Percentiles rank a stretch among this genome's conserved stretches.
phyloP scores from a whole-genome alignment of 2,113 vertebrate species.

The Chaenogobius annularis region DNA sequence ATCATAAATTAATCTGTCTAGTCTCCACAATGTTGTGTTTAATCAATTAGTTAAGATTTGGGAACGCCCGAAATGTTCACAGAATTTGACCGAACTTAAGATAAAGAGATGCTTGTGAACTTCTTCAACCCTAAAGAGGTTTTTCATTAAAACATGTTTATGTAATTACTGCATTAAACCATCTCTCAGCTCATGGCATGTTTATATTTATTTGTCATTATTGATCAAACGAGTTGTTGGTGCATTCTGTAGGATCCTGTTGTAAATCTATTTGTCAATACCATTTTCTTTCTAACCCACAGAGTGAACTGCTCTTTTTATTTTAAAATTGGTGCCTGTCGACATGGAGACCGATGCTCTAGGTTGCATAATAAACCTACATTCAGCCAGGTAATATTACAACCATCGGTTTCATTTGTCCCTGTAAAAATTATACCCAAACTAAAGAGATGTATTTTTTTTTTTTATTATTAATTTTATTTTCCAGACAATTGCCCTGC shows the following conservation, averaged over 20 bases:
- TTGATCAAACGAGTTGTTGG: too few species aligned
- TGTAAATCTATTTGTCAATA: neutral
- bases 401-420: neutral
- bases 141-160: too few species aligned
- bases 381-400: conserved; percentile 87
- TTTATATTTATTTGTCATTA: too few species aligned
- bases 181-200: too few species aligned
- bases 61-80: too few species aligned
- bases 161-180: too few species aligned
- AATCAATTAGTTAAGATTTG: too few species aligned
- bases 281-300: conserved; percentile 43
- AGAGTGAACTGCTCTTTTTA: conserved; percentile 99
- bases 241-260: neutral
- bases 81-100: too few species aligned
- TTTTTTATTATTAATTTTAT: conserved; percentile 47
- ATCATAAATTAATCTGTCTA: too few species aligned
- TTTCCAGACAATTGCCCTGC: conserved; percentile 94
- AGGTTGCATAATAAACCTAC: conserved; percentile 97
- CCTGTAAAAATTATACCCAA: neutral
- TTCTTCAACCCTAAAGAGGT: too few species aligned
- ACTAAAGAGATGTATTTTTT: conserved; percentile 68
- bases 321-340: conserved; percentile 98
- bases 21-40: too few species aligned
- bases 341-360: conserved; percentile 97
- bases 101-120: too few species aligned